Base-by-base conservation (phyloP, 2,888 invertebrate species). In the Ariolimax columbianus region DNA sequence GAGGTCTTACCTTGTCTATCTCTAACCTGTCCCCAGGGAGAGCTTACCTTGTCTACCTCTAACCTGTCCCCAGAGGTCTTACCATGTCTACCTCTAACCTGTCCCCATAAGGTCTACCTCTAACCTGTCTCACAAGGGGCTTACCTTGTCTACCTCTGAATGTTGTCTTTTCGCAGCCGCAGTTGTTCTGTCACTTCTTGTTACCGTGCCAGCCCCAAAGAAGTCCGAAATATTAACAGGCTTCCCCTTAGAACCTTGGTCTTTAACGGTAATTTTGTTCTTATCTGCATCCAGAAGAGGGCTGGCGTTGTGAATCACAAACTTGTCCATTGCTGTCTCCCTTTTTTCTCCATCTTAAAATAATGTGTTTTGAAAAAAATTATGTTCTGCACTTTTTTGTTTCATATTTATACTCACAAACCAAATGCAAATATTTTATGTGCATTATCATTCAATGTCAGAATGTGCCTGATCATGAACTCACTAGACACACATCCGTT, bases 181-280 rank as follows among this genome's bases (percentile, higher is more conserved):
- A 0, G 86, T 79, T 77, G 89, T 88, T 80, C 90, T 88, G 38
- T 92, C 91, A 17, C 88, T 89, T 85, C 92, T 87, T 26, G 91
- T 89, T 0, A 92, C 90, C 0, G 90, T 83, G 0, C 89, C 88
- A 19, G 86, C 79, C 11, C 93, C 93, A 88, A 93, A 93, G 88
- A 93, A 93, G 87, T 92, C 92, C 14, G 87, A 68, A 0, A 87
- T 90, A 87, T 83, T 90, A n/a, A 92, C 89, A 23, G 87, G 86
- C 26, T 86, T 87, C 40, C 68, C 72, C 36, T 77, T 77, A 17
- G 14, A 14, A n/a, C 1, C 30, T 33, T 70, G 38, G 19, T 38
- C 38, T 26, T 30, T 66, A 0, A 51, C 17, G 9, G 4, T 47
- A 43, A 86, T 88, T 36, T 85, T 84, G 68, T 70, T 80, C 72